Percentiles rank a stretch among this genome's conserved stretches.
Conservation (phyloP, 2,797 vertebrate species). For the Oreonectes daqikongensis region DNA sequence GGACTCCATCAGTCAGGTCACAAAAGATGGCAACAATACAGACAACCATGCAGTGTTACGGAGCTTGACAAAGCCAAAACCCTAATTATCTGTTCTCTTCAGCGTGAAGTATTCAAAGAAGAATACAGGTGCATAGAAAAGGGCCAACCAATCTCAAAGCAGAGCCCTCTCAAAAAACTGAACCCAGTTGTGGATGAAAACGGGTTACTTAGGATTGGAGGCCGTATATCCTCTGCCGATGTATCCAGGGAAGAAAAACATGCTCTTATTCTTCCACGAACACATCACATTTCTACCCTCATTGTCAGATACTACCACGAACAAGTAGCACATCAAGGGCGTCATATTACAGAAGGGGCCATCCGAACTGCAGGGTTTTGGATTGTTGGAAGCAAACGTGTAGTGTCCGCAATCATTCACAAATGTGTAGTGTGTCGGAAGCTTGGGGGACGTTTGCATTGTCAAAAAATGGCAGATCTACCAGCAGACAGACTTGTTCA, state of each 20-base stretch:
- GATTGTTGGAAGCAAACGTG: not conserved
- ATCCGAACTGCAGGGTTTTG: not conserved
- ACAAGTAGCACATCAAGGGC: not conserved
- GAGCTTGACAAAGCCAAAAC: not conserved
- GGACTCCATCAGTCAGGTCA: not conserved
- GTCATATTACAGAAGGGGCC: not conserved
- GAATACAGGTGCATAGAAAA: not conserved
- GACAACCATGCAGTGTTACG: not conserved
- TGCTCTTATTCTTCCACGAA: conserved; percentile 12
- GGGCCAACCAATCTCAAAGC: not conserved
- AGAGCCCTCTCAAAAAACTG: conserved; percentile 1
- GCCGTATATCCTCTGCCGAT: not conserved
- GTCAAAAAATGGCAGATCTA: conserved; percentile 7
- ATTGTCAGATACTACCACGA: not conserved
- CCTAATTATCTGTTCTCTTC: not conserved
- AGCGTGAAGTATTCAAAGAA: conserved; percentile 17
- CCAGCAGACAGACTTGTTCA: conserved; percentile 3
- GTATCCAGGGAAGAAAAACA: not conserved
- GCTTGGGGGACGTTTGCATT: not conserved
- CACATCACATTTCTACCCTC: not conserved
- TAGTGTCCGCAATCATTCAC: not conserved
- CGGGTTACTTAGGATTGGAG: not conserved
- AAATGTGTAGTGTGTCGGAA: not conserved
- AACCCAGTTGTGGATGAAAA: conserved; percentile 1
- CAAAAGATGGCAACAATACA: not conserved